Evolutionary conservation across 2,113 vertebrate species (phyloP), one percentile per base, ranked within the genome.

Genomic region (Vanacampus margaritifer): DNA sequence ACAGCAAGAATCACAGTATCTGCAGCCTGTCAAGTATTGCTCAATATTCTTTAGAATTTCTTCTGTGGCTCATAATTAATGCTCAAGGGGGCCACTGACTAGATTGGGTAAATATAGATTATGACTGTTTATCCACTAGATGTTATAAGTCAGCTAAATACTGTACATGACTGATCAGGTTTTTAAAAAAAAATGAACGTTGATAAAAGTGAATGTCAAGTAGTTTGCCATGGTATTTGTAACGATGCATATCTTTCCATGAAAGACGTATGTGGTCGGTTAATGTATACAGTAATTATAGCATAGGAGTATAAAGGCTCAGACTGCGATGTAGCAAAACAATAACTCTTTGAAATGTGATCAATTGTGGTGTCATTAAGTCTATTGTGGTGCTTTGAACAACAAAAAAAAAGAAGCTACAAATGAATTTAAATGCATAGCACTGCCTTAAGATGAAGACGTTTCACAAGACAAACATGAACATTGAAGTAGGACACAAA

Each of bases 1-100:
- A 87, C 87, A 88, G 75, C 79, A 80, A 75, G 75, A 76, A 81
- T 92, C 90, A 90, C 89, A 90, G 90, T 92, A 87, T 92, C 73
- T 80, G 81, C 81, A 90, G 89, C 89, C 86, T 76, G 74, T 86
- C 73, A 50, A 79, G 81, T 93, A 92, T 92, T 91, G 89, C 90
- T 91, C 78, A 70, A 76, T 79, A 67, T 84, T 78, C 64, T 78
- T 61, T 61, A 82, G 65, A 78, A 60, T 69, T 76, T 41, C 39
- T 65, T 71, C 65, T 72, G 70, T 73, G 63, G 58, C 70, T 76
- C 67, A 65, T 79, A 84, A 76, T 83, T 73, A 63, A 75, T 67
- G 57, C 67, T 78, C 53, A 6, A 79, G 56, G 80, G 72, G 63
- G 68, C 66, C 67, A 46, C 58, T 26, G 64, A 71, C 51, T 63